Percentiles rank a stretch among this genome's conserved stretches.
Conservation (phyloP, 2,113 vertebrate genomes). For the Alethe diademata region DNA sequence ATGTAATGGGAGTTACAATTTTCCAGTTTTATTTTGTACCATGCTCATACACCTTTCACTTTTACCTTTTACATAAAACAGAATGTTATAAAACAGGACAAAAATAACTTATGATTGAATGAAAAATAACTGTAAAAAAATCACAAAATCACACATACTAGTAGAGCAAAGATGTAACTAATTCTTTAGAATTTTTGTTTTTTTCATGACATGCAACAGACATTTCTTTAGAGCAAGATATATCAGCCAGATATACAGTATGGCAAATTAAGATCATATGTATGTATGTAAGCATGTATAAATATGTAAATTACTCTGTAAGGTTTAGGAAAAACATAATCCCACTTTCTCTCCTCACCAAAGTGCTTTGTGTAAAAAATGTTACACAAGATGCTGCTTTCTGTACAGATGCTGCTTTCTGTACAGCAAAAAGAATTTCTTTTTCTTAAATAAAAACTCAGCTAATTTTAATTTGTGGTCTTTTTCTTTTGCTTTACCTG, state of each 20-base stretch:
- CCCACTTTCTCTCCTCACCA: slow-evolving; percentile 41
- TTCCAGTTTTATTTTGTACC: slow-evolving; percentile 77
- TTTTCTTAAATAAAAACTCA: slow-evolving; percentile 11
- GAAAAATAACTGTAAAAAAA: slow-evolving; percentile 77
- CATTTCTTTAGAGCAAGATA: slow-evolving; percentile 54
- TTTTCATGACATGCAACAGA: slow-evolving; percentile 61
- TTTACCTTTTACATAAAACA: slow-evolving; percentile 72
- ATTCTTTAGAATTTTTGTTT: slow-evolving; percentile 62
- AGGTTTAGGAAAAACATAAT: slow-evolving; percentile 72
- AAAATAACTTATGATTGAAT: slow-evolving; percentile 80
- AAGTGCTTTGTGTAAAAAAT: slow-evolving; percentile 79
- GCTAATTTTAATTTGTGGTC: slow-evolving; percentile 36
- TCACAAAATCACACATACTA: slow-evolving; percentile 76
- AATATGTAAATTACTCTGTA: slow-evolving; percentile 67
- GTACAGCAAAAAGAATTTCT: slow-evolving; percentile 57
- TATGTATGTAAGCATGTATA: slow-evolving; percentile 69
- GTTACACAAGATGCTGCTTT: slow-evolving; percentile 71
- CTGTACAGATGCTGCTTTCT: slow-evolving; percentile 64
- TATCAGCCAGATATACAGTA: slow-evolving; percentile 68
- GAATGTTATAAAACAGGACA: slow-evolving; percentile 69
- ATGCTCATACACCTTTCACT: slow-evolving; percentile 68
- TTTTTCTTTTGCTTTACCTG: slow-evolving; percentile 24
- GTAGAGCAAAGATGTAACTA: slow-evolving; percentile 68
- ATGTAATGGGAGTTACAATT: not conserved
- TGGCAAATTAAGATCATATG: slow-evolving; percentile 64